Evolutionary conservation across 2,888 invertebrate species (phyloP).

Genomic region (Aradus depressus): DNA sequence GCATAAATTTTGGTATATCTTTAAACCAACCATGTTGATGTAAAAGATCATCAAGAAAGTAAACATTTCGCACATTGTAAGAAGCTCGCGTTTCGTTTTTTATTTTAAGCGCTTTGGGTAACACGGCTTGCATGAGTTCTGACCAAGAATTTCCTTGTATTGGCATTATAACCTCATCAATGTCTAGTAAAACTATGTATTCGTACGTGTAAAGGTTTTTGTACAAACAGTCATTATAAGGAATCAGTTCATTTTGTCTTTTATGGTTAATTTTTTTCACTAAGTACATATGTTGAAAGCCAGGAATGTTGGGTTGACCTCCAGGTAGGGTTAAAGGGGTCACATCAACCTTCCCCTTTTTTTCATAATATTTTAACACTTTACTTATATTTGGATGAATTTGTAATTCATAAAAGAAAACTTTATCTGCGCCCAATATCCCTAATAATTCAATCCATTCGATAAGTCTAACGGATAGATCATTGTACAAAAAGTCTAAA

Average conservation of each 20-base stretch:
- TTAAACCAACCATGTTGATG: conserved; percentile 70
- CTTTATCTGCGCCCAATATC: conserved; percentile 78
- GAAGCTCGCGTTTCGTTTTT: conserved; percentile 58
- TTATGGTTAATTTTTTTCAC: conserved; percentile 87
- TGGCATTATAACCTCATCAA: conserved; percentile 92
- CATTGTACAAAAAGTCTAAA: conserved; percentile 82
- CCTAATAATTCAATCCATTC: conserved; percentile 89
- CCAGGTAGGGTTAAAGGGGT: conserved; percentile 77
- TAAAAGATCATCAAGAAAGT: conserved; percentile 78
- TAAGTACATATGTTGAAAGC: conserved; percentile 78
- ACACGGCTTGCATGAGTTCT: conserved; percentile 60
- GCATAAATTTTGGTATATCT: conserved; percentile 72
- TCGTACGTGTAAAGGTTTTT: conserved; percentile 82
- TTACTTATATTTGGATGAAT: conserved; percentile 88
- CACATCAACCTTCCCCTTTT: conserved; percentile 56
- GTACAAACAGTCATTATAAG: conserved; percentile 93
- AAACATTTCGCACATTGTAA: conserved; percentile 83
- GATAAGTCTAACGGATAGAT: conserved; percentile 74
- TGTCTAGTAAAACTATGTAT: conserved; percentile 81
- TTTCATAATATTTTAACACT: conserved; percentile 55
- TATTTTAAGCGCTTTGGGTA: conserved; percentile 55
- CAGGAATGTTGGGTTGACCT: conserved; percentile 79
- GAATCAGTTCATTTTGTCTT: conserved; percentile 86
- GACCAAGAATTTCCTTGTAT: conserved; percentile 60
- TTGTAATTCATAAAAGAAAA: conserved; percentile 75